A percentile compares a stretch with the other conserved stretches of the same genome.
Conservation (phyloP, 64 coral and sea anemone genomes). For the Cladopsammia gracilis region DNA sequence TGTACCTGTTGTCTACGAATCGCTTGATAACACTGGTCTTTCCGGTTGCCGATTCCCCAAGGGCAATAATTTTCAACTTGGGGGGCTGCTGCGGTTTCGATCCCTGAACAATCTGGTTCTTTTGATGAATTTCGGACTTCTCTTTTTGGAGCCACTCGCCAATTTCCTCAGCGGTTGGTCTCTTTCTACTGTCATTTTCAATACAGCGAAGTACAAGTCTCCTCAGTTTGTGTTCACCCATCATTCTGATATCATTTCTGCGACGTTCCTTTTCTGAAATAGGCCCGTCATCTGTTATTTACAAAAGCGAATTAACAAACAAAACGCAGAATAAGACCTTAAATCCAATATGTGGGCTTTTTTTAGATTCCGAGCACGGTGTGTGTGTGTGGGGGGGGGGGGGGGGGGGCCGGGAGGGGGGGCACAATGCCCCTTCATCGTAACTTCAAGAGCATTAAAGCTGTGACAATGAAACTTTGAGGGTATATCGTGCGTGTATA, state of each 20-base stretch:
- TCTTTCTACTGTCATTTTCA: background rate
- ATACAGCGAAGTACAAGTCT: constrained; percentile 23
- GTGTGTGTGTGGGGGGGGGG: too few relatives aligned
- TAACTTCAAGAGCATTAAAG: too few relatives aligned
- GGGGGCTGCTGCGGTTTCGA: background rate
- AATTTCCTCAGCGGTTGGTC: constrained; percentile 31
- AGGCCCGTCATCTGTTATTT: constrained; percentile 5
- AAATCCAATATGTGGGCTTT: too few relatives aligned
- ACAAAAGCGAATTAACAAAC: background rate
- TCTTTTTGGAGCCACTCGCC: background rate
- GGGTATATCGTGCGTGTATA: too few relatives aligned
- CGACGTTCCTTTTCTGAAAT: constrained; percentile 22
- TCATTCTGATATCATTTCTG: constrained; percentile 12
- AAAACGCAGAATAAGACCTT: background rate
- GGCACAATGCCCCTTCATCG: too few relatives aligned
- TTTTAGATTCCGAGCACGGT: too few relatives aligned
- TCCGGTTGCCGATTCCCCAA: background rate
- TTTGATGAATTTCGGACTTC: background rate
- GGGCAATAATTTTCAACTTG: constrained; percentile 4
- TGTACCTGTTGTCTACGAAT: background rate
- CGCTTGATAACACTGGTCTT: constrained; percentile 21
- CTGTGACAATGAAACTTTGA: too few relatives aligned
- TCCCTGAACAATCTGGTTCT: background rate
- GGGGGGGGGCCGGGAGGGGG: too few relatives aligned
- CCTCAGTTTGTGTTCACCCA: constrained; percentile 36